Evolutionary conservation across 2,113 vertebrate species (phyloP).

Genomic region (Malurus melanocephalus): DNA sequence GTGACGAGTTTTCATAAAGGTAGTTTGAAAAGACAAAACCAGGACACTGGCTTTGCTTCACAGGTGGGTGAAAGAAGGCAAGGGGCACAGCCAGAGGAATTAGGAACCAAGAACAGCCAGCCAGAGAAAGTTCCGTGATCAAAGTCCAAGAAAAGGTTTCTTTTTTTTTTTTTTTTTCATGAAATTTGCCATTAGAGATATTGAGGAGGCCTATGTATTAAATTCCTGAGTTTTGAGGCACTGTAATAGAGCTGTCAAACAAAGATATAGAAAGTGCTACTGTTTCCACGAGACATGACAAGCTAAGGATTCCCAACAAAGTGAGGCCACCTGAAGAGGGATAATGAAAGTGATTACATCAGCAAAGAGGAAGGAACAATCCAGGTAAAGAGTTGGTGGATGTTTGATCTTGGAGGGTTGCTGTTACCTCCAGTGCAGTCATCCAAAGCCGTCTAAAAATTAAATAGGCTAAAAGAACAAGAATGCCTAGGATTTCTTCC

Average conservation of each 20-base stretch:
- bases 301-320: slow-evolving; percentile 65
- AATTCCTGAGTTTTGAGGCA: slow-evolving; percentile 61
- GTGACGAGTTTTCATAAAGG: slow-evolving; percentile 26
- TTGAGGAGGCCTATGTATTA: slow-evolving; percentile 61
- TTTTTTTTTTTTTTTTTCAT: neutral
- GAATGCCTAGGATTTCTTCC: slow-evolving; percentile 63
- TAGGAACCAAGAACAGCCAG: slow-evolving; percentile 39
- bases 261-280: slow-evolving; percentile 61
- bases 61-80: slow-evolving; percentile 45
- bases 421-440: slow-evolving; percentile 66
- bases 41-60: slow-evolving; percentile 31
- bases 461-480: slow-evolving; percentile 68
- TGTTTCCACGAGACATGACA: slow-evolving; percentile 59
- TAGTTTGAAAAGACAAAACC: slow-evolving; percentile 57
- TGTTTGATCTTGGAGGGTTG: slow-evolving; percentile 67
- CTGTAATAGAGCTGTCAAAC: slow-evolving; percentile 59
- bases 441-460: slow-evolving; percentile 62
- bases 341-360: slow-evolving; percentile 69
- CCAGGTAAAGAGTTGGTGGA: slow-evolving; percentile 60
- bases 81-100: slow-evolving; percentile 45
- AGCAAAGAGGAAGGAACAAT: slow-evolving; percentile 67
- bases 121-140: slow-evolving; percentile 56
- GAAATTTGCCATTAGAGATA: slow-evolving; percentile 56
- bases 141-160: neutral
- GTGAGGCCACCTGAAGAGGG: slow-evolving; percentile 59